phyloP scores from a whole-genome alignment of 35 echinoderm and acorn worm species.

The Apostichopus parvimensis region DNA sequence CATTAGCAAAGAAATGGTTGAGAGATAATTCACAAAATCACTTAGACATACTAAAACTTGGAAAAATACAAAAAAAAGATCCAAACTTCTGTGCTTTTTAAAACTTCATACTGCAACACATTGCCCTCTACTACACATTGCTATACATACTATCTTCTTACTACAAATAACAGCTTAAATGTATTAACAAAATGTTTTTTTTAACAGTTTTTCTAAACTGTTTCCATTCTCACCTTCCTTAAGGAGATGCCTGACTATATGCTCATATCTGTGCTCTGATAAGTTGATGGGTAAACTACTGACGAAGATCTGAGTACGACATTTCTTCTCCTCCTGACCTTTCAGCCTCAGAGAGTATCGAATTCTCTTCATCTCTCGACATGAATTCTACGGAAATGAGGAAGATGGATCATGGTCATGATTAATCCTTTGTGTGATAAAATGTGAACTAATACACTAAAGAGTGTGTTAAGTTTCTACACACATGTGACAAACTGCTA shows the following conservation, averaged over 20 bases:
- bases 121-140: too few species aligned
- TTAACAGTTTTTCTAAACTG: too few species aligned
- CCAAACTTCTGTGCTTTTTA: too few species aligned
- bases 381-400: constrained; percentile 70
- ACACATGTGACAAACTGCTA: too few species aligned
- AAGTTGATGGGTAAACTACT: constrained; percentile 94
- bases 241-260: constrained; percentile 85
- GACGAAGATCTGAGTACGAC: constrained; percentile 85
- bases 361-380: constrained; percentile 91
- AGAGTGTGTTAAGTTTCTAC: not conserved
- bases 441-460: not conserved
- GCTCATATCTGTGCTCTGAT: constrained; percentile 91
- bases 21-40: too few species aligned
- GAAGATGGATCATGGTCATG: not conserved
- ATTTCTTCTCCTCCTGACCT: constrained; percentile 57
- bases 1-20: not conserved
- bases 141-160: too few species aligned
- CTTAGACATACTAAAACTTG: too few species aligned
- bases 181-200: too few species aligned
- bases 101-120: too few species aligned
- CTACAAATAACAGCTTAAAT: too few species aligned
- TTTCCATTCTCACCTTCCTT: constrained; percentile 77
- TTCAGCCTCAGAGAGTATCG: constrained; percentile 84
- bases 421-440: not conserved
- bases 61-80: too few species aligned